phyloP scores from a whole-genome alignment of 2,113 vertebrate species.

The Bubo bubo region DNA sequence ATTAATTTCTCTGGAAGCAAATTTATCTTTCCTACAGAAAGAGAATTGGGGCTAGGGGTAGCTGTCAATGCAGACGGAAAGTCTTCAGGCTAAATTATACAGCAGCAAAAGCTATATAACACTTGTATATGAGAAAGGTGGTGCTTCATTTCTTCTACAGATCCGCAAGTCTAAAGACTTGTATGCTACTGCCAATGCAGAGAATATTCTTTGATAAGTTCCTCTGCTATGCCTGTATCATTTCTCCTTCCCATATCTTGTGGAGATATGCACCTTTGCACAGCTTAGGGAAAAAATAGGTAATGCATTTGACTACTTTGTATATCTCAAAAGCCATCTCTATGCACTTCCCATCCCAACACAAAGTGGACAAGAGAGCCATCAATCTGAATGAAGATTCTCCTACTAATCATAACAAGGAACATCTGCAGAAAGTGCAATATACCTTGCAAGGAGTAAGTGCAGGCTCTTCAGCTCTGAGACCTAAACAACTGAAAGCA shows the following conservation, averaged over 20 bases:
- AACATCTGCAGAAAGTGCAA: background rate
- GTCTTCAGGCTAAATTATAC: background rate
- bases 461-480: background rate
- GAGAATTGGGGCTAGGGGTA: background rate
- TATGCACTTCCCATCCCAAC: background rate
- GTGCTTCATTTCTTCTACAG: accelerated
- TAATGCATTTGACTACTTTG: background rate
- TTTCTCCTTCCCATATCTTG: background rate
- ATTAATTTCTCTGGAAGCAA: background rate
- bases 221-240: background rate
- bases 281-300: background rate
- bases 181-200: background rate
- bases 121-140: background rate
- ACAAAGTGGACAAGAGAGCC: background rate
- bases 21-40: background rate
- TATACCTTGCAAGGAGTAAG: background rate
- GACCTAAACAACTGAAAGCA: background rate
- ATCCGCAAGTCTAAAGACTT: background rate
- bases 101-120: background rate
- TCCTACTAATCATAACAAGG: background rate
- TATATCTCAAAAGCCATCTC: background rate
- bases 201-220: background rate
- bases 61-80: background rate
- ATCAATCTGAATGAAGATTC: background rate
- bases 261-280: background rate